phyloP scores from a whole-genome alignment of 2,888 invertebrate species.

The Drosophila gaucha region DNA sequence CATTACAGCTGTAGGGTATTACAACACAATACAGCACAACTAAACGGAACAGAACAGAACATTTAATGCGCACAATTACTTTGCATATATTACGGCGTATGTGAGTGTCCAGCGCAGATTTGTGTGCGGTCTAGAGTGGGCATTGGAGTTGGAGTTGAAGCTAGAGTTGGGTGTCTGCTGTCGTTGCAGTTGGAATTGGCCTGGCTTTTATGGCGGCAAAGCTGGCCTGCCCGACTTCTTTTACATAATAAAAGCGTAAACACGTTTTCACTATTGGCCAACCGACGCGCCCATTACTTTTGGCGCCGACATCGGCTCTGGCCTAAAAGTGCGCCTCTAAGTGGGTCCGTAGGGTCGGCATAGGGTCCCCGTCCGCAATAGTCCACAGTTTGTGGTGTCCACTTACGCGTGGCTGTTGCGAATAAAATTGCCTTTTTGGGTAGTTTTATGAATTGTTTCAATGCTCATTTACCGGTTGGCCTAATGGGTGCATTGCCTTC shows the following conservation, averaged over 20 bases:
- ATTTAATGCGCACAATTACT: constrained; percentile 76
- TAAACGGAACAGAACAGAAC: constrained; percentile 40
- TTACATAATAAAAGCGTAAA: constrained; percentile 80
- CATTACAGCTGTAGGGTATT: constrained; percentile 12
- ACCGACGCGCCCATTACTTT: constrained; percentile 57
- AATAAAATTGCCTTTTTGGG: constrained; percentile 65
- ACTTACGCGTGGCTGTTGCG: constrained; percentile 60
- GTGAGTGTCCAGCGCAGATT: constrained; percentile 48
- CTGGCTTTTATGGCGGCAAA: constrained; percentile 37
- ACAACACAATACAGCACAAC: constrained; percentile 34
- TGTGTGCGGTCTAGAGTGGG: constrained; percentile 28
- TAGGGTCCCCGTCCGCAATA: neutral
- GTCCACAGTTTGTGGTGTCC: constrained; percentile 15
- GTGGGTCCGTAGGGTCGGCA: constrained; percentile 25
- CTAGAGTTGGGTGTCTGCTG: neutral
- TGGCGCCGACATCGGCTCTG: constrained; percentile 53
- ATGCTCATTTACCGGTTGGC: constrained; percentile 75
- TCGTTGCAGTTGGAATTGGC: constrained; percentile 31
- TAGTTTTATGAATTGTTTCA: constrained; percentile 78
- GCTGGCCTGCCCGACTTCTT: constrained; percentile 31
- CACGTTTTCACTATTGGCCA: constrained; percentile 75
- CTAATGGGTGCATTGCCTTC: constrained; percentile 76
- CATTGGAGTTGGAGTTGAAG: constrained; percentile 3
- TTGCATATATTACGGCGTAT: constrained; percentile 70
- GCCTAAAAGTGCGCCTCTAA: constrained; percentile 32